phyloP scores from a whole-genome alignment of 2,113 vertebrate species.

The Illadopsis cleaveri region DNA sequence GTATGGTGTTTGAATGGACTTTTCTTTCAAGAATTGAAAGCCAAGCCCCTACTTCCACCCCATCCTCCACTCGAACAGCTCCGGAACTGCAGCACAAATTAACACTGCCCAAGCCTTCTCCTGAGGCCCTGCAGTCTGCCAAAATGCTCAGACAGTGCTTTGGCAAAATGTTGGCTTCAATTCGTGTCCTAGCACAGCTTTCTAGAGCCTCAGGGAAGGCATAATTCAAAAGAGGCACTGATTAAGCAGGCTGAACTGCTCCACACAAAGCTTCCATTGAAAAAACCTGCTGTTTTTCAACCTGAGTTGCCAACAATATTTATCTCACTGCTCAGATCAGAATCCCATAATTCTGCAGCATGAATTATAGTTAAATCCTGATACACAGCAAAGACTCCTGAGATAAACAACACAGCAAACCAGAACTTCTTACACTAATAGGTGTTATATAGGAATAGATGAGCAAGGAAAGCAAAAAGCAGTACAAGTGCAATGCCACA shows the following conservation, averaged over 20 bases:
- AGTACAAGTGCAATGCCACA: background rate
- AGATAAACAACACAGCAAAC: background rate
- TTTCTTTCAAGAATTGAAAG: background rate
- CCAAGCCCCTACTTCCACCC: background rate
- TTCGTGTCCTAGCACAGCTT: background rate
- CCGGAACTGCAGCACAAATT: background rate
- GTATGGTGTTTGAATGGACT: rapidly evolving
- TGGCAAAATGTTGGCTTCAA: background rate
- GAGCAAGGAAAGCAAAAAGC: background rate
- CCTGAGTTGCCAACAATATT: background rate
- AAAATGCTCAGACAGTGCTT: background rate
- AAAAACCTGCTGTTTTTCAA: background rate
- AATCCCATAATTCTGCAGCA: background rate
- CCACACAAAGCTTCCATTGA: slow-evolving; percentile 20
- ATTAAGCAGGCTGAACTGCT: background rate
- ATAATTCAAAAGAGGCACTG: background rate
- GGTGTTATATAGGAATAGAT: background rate
- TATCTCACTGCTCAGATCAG: background rate
- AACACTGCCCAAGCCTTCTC: background rate
- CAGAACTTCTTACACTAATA: background rate
- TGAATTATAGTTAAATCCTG: background rate
- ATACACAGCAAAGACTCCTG: background rate
- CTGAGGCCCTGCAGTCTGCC: background rate
- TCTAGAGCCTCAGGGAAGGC: background rate
- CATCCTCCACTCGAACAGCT: background rate